Conservation (phyloP, 2,797 vertebrate species). For the Intellagama lesueurii region DNA sequence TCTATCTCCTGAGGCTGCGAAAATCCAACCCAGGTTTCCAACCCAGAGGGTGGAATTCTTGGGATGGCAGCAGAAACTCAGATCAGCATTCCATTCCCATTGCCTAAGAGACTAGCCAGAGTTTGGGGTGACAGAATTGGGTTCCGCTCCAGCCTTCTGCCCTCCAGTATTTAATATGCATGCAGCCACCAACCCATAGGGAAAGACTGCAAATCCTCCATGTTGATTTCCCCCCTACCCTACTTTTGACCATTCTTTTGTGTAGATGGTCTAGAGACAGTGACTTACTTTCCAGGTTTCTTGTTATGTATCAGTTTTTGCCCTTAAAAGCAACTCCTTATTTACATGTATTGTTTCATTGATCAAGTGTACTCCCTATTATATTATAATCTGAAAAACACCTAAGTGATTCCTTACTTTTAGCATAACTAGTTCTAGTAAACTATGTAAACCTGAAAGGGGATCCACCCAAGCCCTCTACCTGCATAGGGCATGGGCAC, state of each 20-base stretch:
- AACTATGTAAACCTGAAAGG: not conserved
- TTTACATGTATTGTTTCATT: not conserved
- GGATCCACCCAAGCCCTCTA: not conserved
- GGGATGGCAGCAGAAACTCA: conserved; percentile 18
- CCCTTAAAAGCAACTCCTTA: not conserved
- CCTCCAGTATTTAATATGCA: not conserved
- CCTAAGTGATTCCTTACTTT: not conserved
- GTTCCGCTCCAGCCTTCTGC: not conserved
- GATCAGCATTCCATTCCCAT: not conserved
- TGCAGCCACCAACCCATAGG: not conserved
- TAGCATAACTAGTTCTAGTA: not conserved
- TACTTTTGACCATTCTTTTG: not conserved
- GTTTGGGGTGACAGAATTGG: conserved; percentile 11
- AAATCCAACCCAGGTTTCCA: conserved; percentile 42
- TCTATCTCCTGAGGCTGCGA: conserved; percentile 66
- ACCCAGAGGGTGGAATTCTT: conserved; percentile 43
- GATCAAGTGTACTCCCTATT: not conserved
- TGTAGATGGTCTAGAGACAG: not conserved
- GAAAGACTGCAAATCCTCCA: not conserved
- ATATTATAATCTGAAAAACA: not conserved
- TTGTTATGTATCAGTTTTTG: not conserved
- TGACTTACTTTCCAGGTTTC: not conserved
- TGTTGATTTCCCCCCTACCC: not conserved
- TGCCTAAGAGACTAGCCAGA: not conserved
- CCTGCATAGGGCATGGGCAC: no score